Conservation (phyloP, 1,140 invertebrate genomes). For the Elymnias hypermnestra region DNA sequence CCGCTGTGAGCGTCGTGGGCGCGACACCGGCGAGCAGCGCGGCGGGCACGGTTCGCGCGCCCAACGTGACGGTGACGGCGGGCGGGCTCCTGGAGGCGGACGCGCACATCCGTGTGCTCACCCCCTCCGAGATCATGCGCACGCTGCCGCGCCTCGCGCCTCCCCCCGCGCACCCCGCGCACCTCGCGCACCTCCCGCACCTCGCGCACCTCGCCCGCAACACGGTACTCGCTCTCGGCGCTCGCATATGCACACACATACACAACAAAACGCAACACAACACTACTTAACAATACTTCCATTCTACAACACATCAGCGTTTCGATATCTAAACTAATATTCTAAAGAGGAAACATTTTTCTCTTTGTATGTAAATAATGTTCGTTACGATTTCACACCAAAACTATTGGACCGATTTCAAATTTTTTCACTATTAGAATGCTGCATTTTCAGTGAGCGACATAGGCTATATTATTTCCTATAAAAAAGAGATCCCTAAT, state of each 20-base stretch:
- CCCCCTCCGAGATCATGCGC: constrained; percentile 91
- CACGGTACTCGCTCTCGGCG: constrained; percentile 37
- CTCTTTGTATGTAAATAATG: no score
- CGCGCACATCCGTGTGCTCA: constrained; percentile 89
- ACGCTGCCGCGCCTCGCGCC: constrained; percentile 85
- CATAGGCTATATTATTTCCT: no score
- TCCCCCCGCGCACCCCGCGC: constrained; percentile 53
- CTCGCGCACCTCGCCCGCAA: constrained; percentile 15
- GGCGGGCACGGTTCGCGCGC: constrained; percentile 58
- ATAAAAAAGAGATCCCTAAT: no score
- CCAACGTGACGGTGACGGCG: constrained; percentile 79
- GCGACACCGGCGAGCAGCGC: not conserved
- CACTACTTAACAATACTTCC: not conserved
- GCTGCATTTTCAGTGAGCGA: no score
- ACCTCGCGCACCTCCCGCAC: constrained; percentile 71
- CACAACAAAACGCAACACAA: not conserved
- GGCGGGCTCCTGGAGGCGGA: constrained; percentile 77
- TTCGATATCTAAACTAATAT: no score
- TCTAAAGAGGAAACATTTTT: no score
- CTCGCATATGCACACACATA: constrained; percentile 46
- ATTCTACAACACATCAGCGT: no score
- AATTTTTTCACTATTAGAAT: no score
- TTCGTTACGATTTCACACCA: no score
- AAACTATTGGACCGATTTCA: no score
- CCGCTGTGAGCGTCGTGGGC: not conserved